Percentiles rank a stretch among this genome's conserved stretches.
Evolutionary conservation across 2,113 vertebrate genomes (phyloP).

Genomic region (Nannobrachium achirus): DNA sequence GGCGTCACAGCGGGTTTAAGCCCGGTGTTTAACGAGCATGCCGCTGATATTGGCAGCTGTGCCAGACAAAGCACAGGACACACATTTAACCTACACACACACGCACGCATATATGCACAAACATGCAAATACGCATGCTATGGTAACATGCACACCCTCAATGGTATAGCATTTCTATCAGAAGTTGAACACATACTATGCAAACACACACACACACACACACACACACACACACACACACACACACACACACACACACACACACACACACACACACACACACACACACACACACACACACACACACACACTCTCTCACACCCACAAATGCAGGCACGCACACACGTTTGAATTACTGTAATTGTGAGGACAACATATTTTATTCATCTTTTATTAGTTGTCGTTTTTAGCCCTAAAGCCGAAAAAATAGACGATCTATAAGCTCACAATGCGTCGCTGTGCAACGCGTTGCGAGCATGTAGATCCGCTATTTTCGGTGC

Average conservation of each 20-base stretch:
- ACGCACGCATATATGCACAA: background rate
- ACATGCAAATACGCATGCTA: too few species aligned
- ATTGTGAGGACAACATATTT: background rate
- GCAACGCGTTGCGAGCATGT: too few species aligned
- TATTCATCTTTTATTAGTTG: too few species aligned
- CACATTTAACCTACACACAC: constrained; percentile 18
- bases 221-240: constrained; percentile 6
- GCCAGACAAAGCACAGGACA: constrained; percentile 67
- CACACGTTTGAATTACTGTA: background rate
- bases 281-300: background rate
- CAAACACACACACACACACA: constrained; percentile 1
- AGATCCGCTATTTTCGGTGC: too few species aligned
- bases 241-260: background rate
- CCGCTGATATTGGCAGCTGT: constrained; percentile 74
- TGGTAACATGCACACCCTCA: background rate
- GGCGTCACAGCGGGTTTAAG: constrained; percentile 72
- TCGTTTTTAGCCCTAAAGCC: too few species aligned
- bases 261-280: background rate
- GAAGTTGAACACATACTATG: too few species aligned
- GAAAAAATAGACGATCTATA: too few species aligned
- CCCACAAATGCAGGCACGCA: background rate
- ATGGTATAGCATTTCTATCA: too few species aligned
- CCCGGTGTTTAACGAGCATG: constrained; percentile 73
- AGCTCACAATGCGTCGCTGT: too few species aligned
- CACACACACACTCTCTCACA: background rate